Evolutionary conservation across 2,797 vertebrate species (phyloP).

Genomic region (Rhinoraja longicauda): DNA sequence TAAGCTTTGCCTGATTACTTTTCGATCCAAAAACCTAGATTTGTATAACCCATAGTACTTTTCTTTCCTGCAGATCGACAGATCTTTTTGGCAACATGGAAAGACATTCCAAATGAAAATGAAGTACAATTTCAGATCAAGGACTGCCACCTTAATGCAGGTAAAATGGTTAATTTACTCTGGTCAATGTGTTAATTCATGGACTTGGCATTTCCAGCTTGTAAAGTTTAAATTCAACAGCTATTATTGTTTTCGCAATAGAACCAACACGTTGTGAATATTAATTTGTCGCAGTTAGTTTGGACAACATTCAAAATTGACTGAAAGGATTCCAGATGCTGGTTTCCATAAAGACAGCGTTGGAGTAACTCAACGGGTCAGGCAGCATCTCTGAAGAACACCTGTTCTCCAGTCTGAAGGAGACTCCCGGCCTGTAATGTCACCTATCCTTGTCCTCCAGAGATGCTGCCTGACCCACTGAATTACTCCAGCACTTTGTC

Average conservation of each 20-base stretch:
- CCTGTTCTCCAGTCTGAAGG: too few relatives aligned
- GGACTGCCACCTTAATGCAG: slow-evolving; percentile 82
- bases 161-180: slow-evolving; percentile 54
- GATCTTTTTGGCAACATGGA: slow-evolving; percentile 94
- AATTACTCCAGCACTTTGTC: too few relatives aligned
- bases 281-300: not conserved
- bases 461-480: too few relatives aligned
- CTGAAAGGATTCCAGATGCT: too few relatives aligned
- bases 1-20: not conserved
- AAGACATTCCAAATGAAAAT: slow-evolving; percentile 92
- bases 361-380: too few relatives aligned
- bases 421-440: too few relatives aligned
- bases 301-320: not conserved
- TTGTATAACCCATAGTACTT: not conserved
- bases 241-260: not conserved
- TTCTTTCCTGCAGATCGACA: slow-evolving; percentile 71
- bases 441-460: too few relatives aligned
- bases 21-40: not conserved
- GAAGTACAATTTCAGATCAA: slow-evolving; percentile 94
- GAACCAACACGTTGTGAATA: not conserved
- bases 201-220: not conserved
- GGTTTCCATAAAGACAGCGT: too few relatives aligned
- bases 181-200: not conserved
- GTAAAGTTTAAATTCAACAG: not conserved
- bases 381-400: too few relatives aligned